Evolutionary conservation across 2,113 vertebrate species (phyloP).

Genomic region (Urocynchramus pylzowi): DNA sequence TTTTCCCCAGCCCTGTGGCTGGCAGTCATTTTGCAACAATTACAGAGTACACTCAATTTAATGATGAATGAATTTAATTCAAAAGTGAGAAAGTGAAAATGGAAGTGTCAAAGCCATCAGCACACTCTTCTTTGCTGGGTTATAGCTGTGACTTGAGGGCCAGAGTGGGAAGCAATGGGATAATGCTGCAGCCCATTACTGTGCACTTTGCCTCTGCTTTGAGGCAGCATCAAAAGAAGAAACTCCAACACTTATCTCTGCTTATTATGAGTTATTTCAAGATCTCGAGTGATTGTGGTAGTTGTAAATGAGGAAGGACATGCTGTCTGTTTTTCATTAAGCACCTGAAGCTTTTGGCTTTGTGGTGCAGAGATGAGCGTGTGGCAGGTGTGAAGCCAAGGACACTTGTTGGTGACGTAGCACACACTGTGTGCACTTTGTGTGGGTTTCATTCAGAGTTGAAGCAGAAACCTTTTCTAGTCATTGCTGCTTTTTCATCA

Average conservation of each 20-base stretch:
- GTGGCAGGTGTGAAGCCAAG: constrained; percentile 52
- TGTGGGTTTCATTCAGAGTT: constrained; percentile 51
- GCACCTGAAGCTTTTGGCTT: constrained; percentile 58
- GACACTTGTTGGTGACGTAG: background rate
- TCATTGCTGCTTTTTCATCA: constrained; percentile 66
- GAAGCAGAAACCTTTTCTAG: constrained; percentile 70
- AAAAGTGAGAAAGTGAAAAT: constrained; percentile 65
- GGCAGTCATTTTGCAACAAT: constrained; percentile 65
- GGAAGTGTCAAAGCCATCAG: constrained; percentile 67
- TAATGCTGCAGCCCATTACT: constrained; percentile 2
- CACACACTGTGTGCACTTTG: constrained; percentile 6
- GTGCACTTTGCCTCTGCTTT: constrained; percentile 49
- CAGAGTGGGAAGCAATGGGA: constrained; percentile 7
- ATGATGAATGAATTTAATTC: constrained; percentile 49
- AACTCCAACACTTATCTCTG: constrained; percentile 30
- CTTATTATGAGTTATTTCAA: constrained; percentile 67
- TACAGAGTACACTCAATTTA: constrained; percentile 59
- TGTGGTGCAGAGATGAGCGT: background rate
- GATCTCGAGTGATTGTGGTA: constrained; percentile 35
- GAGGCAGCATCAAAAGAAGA: constrained; percentile 51
- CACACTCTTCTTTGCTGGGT: background rate
- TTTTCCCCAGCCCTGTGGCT: constrained; percentile 40
- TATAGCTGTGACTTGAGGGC: background rate
- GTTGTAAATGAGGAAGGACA: constrained; percentile 52
- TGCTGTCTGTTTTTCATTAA: background rate